Evolutionary conservation across 1,140 invertebrate genomes (phyloP).

Genomic region (Dinothrombium tinctorium): DNA sequence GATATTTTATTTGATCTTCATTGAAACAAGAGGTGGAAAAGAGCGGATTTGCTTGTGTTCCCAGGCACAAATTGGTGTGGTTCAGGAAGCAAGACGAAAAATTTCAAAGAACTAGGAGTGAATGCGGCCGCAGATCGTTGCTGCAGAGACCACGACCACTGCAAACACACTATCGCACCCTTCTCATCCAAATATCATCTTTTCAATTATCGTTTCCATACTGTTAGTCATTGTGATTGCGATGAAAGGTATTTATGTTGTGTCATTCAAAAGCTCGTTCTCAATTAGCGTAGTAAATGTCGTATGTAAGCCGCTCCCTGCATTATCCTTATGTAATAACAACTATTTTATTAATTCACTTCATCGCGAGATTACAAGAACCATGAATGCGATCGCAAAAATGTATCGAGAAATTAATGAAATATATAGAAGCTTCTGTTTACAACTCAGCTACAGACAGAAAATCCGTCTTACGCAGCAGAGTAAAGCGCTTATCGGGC

Average conservation of each 20-base stretch:
- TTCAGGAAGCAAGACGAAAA: constrained; percentile 42
- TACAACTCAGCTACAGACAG: too few species aligned
- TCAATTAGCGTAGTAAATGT: background rate
- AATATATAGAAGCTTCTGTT: too few species aligned
- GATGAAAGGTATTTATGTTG: constrained; percentile 44
- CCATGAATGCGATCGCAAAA: too few species aligned
- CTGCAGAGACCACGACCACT: constrained; percentile 57
- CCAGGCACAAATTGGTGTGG: constrained; percentile 74
- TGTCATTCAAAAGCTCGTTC: background rate
- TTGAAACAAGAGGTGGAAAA: background rate
- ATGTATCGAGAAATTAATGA: too few species aligned
- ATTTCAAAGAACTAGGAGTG: constrained; percentile 47
- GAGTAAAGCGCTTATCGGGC: too few species aligned
- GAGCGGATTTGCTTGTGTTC: constrained; percentile 22
- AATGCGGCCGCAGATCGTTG: constrained; percentile 50
- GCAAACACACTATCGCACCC: constrained; percentile 49
- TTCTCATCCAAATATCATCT: constrained; percentile 49
- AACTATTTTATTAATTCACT: too few species aligned
- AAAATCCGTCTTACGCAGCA: too few species aligned
- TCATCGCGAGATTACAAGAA: too few species aligned
- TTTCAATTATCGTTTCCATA: constrained; percentile 59
- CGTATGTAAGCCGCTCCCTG: too few species aligned
- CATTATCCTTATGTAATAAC: too few species aligned
- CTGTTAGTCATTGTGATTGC: constrained; percentile 61
- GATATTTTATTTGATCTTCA: background rate